A percentile compares a stretch with the other conserved stretches of the same genome.
These are phyloP conservation scores for Uromys caudimaculatus DNA, from an alignment of 2,797 vertebrate genomes.

Conservation along the genomic window DNA sequence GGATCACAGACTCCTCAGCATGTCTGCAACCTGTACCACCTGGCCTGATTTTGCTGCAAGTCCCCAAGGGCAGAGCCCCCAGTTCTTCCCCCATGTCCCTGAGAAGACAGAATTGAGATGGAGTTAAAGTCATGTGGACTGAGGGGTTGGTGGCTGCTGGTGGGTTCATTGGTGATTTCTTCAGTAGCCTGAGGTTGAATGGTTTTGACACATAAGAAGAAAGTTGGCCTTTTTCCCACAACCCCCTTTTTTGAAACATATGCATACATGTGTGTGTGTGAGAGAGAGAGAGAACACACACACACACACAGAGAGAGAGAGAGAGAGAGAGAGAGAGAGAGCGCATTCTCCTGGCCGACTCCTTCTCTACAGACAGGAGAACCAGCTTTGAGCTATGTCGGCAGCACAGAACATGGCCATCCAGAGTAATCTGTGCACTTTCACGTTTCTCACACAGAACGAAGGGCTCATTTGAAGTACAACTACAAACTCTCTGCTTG, in stretches of 20 bases:
- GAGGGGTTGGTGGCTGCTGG: not conserved
- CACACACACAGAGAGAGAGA: not conserved
- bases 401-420: not conserved
- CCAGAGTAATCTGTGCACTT: not conserved
- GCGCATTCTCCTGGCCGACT: not conserved
- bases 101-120: not conserved
- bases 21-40: not conserved
- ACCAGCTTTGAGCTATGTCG: not conserved
- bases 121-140: not conserved
- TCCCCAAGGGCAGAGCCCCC: not conserved
- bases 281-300: not conserved
- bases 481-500: not conserved
- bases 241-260: not conserved
- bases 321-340: not conserved
- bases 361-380: not conserved
- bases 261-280: not conserved
- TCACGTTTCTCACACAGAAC: fast-evolving
- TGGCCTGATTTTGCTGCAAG: not conserved
- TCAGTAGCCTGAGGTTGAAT: not conserved
- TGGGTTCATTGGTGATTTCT: not conserved
- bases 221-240: not conserved
- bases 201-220: not conserved
- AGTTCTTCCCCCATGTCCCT: not conserved
- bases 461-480: not conserved
- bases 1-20: not conserved